phyloP scores from a whole-genome alignment of 2,888 invertebrate genomes.

The Ormyrus rosae region DNA sequence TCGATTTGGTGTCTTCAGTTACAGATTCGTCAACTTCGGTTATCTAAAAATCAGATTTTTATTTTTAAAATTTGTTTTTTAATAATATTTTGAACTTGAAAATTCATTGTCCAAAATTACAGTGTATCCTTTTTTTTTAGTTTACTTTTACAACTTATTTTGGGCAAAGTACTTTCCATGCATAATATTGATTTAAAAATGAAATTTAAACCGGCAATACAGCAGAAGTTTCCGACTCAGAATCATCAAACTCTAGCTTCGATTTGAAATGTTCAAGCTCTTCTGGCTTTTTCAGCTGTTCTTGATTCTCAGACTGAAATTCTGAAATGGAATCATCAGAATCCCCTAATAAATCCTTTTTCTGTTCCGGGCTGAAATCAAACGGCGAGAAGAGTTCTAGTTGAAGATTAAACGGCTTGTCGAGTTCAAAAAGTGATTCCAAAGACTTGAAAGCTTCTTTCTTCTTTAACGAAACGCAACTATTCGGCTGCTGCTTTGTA shows the following conservation, averaged over 20 bases:
- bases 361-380: not conserved
- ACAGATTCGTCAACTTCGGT: not conserved
- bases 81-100: not conserved
- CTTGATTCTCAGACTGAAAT: too few species aligned
- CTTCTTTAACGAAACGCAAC: too few species aligned
- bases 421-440: slow-evolving; percentile 69
- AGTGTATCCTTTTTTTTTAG: too few species aligned
- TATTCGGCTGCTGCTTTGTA: too few species aligned
- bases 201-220: not conserved
- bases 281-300: too few species aligned
- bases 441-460: slow-evolving; percentile 63
- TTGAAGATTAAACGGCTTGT: slow-evolving; percentile 58
- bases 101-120: too few species aligned
- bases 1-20: not conserved
- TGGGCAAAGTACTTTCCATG: too few species aligned
- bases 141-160: too few species aligned
- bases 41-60: slow-evolving; percentile 20
- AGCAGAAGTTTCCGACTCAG: slow-evolving; percentile 2
- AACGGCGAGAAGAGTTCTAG: slow-evolving; percentile 13
- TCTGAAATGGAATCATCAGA: not conserved
- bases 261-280: not conserved
- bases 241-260: slow-evolving; percentile 9
- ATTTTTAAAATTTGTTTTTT: not conserved
- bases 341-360: not conserved
- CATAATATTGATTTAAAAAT: too few species aligned